phyloP scores from a whole-genome alignment of 2,113 vertebrate genomes.

The Piprites chloris region DNA sequence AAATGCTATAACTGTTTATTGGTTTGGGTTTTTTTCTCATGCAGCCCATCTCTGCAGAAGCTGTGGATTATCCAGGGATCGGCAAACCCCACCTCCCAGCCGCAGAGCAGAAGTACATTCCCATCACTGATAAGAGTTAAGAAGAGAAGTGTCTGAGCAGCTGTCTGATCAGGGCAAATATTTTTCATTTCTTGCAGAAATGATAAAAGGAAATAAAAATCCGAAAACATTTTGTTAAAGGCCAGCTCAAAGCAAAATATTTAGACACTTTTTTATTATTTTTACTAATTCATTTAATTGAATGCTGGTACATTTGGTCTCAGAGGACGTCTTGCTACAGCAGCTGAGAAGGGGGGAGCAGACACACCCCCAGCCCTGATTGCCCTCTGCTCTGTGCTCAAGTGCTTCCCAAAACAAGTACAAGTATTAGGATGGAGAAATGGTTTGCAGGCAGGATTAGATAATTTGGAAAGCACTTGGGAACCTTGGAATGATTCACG shows the following conservation, averaged over 20 bases:
- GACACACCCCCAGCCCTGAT: background rate
- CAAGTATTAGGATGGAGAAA: background rate
- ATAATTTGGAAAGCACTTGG: background rate
- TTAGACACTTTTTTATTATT: background rate
- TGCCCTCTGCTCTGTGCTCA: background rate
- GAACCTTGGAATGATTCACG: background rate
- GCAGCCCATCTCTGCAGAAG: background rate
- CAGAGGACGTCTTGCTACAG: rapidly evolving
- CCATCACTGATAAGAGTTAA: background rate
- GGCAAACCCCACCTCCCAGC: background rate
- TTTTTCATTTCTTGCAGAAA: background rate
- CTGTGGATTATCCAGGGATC: background rate
- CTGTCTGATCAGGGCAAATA: background rate
- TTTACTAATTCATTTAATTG: background rate
- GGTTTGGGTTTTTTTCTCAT: background rate
- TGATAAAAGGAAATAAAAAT: background rate
- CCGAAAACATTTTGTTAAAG: background rate
- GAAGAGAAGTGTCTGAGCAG: background rate
- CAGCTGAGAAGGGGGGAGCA: background rate
- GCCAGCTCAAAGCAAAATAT: background rate
- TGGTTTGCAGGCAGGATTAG: background rate
- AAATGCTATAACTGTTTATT: background rate
- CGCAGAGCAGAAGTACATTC: background rate
- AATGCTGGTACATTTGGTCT: background rate
- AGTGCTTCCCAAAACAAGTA: background rate